These are phyloP conservation scores for Lutraria lutraria DNA, from an alignment of 2,888 invertebrate genomes.

Conservation along the genomic window DNA sequence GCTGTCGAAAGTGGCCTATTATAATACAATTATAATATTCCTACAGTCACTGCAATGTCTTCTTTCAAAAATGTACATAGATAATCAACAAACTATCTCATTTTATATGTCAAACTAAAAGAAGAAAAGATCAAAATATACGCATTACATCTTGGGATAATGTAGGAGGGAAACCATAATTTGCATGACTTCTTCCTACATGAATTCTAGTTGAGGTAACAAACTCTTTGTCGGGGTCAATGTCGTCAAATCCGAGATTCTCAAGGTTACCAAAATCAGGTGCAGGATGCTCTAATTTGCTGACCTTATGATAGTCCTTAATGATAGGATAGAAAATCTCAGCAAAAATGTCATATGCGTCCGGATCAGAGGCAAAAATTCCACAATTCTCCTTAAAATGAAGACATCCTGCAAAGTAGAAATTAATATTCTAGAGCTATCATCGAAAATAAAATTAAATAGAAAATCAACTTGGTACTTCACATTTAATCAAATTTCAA, in stretches of 20 bases:
- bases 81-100: too few relatives aligned
- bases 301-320: constrained; percentile 87
- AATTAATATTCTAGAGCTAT: too few relatives aligned
- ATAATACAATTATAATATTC: too few relatives aligned
- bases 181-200: constrained; percentile 82
- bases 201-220: constrained; percentile 89
- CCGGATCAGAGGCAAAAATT: constrained; percentile 80
- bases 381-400: constrained; percentile 95
- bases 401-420: constrained; percentile 91
- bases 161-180: constrained; percentile 89
- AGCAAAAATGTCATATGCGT: constrained; percentile 79
- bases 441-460: too few relatives aligned
- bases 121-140: too few relatives aligned
- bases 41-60: too few relatives aligned
- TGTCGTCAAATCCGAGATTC: constrained; percentile 92
- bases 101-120: too few relatives aligned
- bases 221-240: constrained; percentile 93
- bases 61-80: too few relatives aligned
- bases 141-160: constrained; percentile 89
- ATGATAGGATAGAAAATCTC: constrained; percentile 80
- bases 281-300: constrained; percentile 92
- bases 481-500: too few relatives aligned
- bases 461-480: too few relatives aligned
- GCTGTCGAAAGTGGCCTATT: too few relatives aligned
- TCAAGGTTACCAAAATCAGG: constrained; percentile 95